Evolutionary conservation across 2,113 vertebrate genomes (phyloP), one percentile per base, ranked within the genome.

Genomic region (Cyprinodon tularosa): DNA sequence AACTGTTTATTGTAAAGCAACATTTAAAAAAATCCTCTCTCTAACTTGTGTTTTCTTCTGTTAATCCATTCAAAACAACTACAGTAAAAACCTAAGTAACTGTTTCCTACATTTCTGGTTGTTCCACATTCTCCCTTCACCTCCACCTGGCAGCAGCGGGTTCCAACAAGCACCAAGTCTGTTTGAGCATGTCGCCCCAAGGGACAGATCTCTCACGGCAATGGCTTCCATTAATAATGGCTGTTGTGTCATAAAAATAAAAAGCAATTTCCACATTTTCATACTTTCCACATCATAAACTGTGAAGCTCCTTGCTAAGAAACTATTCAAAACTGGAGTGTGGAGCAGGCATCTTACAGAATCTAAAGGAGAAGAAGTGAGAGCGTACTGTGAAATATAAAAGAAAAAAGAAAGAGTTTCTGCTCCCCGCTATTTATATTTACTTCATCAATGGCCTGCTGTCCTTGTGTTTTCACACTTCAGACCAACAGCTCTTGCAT

Each of bases 391-490:
- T 45, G 13, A 70, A 14, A 60, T 15, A 36, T 38, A 40, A n/a
- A 66, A 69, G 45, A 62, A 40, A 68, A 47, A 78, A 77, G 81
- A 78, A 74, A 72, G 68, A 68, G 69, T 82, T 88, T 91, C 91
- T 71, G 78, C 72, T 89, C 81, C 42, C 73, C 65, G 74, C 66
- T 40, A 76, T 75, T 77, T 60, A 74, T 68, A 68, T 72, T 84
- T 84, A 82, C 80, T 82, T 72, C 78, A 84, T 90, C 87, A 90
- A 86, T 88, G 83, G 67, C 62, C 53, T 80, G 90, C 88, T 90
- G 90, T 91, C 66, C 45, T 76, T 65, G 45, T 67, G 65, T 82
- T 82, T 76, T 62, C 69, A 45, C 61, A 71, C 76, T 82, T 38
- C 4, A 65, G 72, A 74, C 77, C 70, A 82, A 76, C 68, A 71